Evolutionary conservation across 2,797 vertebrate species (phyloP).

Genomic region (Bovichtus diacanthus): DNA sequence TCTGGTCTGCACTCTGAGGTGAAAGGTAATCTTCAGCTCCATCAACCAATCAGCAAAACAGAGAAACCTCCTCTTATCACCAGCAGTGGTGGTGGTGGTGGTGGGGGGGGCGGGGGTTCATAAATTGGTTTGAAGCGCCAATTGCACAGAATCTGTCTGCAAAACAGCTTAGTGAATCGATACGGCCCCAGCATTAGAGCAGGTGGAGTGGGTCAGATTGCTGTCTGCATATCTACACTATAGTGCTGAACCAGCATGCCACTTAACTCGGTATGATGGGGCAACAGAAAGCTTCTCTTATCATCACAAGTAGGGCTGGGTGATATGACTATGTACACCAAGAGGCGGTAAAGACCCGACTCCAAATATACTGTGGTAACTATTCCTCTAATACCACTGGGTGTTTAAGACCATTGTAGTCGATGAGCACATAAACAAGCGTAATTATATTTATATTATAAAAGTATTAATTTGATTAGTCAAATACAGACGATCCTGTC

Average conservation of each 20-base stretch:
- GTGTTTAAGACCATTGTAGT: background rate
- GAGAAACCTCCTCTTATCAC: slow-evolving; percentile 51
- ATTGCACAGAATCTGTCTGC: slow-evolving; percentile 58
- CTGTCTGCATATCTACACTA: slow-evolving; percentile 48
- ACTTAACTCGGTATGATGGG: background rate
- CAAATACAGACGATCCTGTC: background rate
- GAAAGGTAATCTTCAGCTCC: slow-evolving; percentile 46
- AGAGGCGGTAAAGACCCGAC: background rate
- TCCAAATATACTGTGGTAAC: background rate
- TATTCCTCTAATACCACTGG: background rate
- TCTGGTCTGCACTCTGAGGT: slow-evolving; percentile 16
- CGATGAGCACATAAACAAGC: background rate
- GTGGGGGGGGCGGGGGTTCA: slow-evolving; percentile 21
- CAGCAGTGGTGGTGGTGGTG: slow-evolving; percentile 9
- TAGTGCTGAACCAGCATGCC: slow-evolving; percentile 43
- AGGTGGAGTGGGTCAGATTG: slow-evolving; percentile 55
- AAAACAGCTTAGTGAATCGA: slow-evolving; percentile 61
- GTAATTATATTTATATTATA: no score
- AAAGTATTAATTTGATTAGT: background rate
- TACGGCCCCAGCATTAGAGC: slow-evolving; percentile 48
- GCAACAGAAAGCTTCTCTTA: slow-evolving; percentile 7
- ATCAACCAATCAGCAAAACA: slow-evolving; percentile 52
- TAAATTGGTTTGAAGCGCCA: slow-evolving; percentile 54
- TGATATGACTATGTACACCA: background rate
- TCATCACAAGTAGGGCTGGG: background rate